Conservation (phyloP, 1,140 invertebrate species). For the Drosophila saltans region DNA sequence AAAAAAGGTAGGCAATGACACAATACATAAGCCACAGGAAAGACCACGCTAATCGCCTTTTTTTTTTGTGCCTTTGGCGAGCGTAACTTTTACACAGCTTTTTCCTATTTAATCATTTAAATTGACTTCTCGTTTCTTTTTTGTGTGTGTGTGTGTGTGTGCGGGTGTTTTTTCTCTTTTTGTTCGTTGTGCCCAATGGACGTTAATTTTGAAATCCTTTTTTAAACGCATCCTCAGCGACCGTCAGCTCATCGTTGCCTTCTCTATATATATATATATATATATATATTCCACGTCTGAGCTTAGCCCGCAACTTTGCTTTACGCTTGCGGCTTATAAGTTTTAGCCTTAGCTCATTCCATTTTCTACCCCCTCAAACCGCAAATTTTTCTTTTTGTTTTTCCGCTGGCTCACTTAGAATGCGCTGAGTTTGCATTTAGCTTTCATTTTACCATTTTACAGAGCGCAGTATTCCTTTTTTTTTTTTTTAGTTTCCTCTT, state of each 20-base stretch:
- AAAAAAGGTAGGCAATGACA: slow-evolving; percentile 32
- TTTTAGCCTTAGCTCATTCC: slow-evolving; percentile 52
- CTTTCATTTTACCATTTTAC: slow-evolving; percentile 70
- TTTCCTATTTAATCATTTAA: slow-evolving; percentile 78
- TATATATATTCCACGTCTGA: slow-evolving; percentile 4
- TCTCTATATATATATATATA: no score
- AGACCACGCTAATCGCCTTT: slow-evolving; percentile 66
- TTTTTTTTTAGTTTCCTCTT: slow-evolving; percentile 31
- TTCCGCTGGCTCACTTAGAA: slow-evolving; percentile 63
- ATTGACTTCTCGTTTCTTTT: slow-evolving; percentile 64
- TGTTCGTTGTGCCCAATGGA: slow-evolving; percentile 43
- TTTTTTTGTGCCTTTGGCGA: slow-evolving; percentile 23
- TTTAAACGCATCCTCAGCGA: slow-evolving; percentile 47
- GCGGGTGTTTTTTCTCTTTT: background rate
- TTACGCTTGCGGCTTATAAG: slow-evolving; percentile 75
- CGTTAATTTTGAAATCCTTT: slow-evolving; percentile 77
- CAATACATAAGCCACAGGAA: slow-evolving; percentile 58
- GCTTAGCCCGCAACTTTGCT: slow-evolving; percentile 61
- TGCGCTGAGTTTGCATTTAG: slow-evolving; percentile 76
- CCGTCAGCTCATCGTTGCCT: no score
- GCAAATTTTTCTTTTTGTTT: slow-evolving; percentile 51
- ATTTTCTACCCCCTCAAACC: slow-evolving; percentile 25
- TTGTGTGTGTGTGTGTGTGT: no score
- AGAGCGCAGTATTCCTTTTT: slow-evolving; percentile 20
- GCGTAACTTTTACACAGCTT: slow-evolving; percentile 55